phyloP scores from a whole-genome alignment of 2,113 vertebrate genomes.

The Gadus macrocephalus region DNA sequence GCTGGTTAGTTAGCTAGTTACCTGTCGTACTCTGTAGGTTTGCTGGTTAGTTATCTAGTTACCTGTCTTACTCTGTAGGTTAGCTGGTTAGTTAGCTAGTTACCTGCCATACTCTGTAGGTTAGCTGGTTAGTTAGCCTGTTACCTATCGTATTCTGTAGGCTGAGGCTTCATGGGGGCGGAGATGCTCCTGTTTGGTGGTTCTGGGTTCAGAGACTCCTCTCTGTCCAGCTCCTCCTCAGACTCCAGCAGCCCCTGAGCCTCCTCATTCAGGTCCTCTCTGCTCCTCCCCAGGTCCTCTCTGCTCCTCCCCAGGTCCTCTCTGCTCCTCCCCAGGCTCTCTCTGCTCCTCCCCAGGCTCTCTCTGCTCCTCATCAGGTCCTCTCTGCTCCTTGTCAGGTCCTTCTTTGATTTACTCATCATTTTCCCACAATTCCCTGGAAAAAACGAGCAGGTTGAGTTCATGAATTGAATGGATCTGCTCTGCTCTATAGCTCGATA shows the following conservation, averaged over 20 bases:
- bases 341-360: constrained; percentile 60
- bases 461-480: no score
- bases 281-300: no score
- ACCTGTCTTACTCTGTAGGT: not conserved
- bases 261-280: constrained; percentile 63
- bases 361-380: constrained; percentile 33
- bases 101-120: not conserved
- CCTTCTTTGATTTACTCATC: constrained; percentile 64
- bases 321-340: constrained; percentile 16
- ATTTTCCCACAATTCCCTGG: constrained; percentile 85
- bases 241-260: constrained; percentile 67
- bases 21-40: not conserved
- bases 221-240: constrained; percentile 66
- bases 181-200: constrained; percentile 72
- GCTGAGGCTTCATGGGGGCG: constrained; percentile 68
- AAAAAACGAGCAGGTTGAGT: not conserved
- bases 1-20: not conserved
- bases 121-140: not conserved
- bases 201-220: constrained; percentile 58
- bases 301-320: constrained; percentile 43
- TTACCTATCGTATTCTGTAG: constrained; percentile 81
- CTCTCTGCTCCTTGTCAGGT: constrained; percentile 54
- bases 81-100: not conserved
- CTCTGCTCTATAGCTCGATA: no score
- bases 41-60: not conserved